Evolutionary conservation across 2,113 vertebrate genomes (phyloP), one percentile per base, ranked within the genome.

Genomic region (Lagopus muta): DNA sequence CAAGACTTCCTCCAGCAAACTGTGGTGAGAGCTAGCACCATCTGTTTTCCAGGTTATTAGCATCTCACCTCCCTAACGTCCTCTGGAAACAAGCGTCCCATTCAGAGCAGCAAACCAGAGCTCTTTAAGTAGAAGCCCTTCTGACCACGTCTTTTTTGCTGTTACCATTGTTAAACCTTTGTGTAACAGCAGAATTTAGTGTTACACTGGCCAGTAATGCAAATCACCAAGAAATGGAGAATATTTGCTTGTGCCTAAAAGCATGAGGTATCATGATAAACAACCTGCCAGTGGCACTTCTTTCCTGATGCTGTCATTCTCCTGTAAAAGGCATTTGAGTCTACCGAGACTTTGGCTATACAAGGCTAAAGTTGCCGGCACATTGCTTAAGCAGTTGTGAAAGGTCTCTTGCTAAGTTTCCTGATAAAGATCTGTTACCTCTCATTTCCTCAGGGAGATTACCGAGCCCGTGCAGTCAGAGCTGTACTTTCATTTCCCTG

Each of bases 371-470:
- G 83, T 36, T 50, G 58, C 57, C 0, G 43, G 20, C 55, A 8
- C 0, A 0, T 52, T 32, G 81, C 83, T 79, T 11, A 69, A 79
- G 82, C 48, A 3, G 25, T 40, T 73, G 30, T 62, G 82, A 73
- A 76, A 82, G 82, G 85, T 48, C 77, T 77, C 67, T 57, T 91
- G 76, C 11, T 6, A 74, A 74, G 83, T 30, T 96, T 89, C 84
- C 93, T 94, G 67, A 61, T 36, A 3, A 47, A 87, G 85, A 79
- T 71, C 69, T 58, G 67, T 24, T 47, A 67, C 75, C 70, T 65
- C 62, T 20, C n/a, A 4, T 34, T 92, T 94, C 88, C 73, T 73
- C 30, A 15, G 73, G 71, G 86, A 85, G 50, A 61, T 77, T 36
- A 67, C 76, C 73, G 50, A 70, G n/a, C 4, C 52, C 8, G 1